A percentile compares a stretch with the other conserved stretches of the same genome.
phyloP scores from a whole-genome alignment of 53 echinoderm and acorn worm genomes.

The Luidia sarsii region DNA sequence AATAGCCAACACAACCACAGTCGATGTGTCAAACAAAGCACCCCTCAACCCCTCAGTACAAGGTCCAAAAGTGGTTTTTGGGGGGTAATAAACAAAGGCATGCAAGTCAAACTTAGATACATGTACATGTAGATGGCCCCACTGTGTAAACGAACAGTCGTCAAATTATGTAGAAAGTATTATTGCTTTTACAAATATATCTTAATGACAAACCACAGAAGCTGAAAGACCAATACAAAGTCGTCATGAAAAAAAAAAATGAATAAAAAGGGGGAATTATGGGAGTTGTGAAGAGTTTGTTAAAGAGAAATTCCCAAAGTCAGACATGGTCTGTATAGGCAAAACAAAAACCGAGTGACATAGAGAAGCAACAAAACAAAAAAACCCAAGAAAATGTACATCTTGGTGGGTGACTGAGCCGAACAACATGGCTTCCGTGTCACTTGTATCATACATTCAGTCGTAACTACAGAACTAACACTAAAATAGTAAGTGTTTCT shows the following conservation, averaged over 20 bases:
- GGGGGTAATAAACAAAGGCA: too few relatives aligned
- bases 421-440: too few relatives aligned
- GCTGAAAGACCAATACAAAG: constrained; percentile 44
- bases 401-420: constrained; percentile 35
- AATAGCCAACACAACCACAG: too few relatives aligned
- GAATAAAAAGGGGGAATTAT: background rate
- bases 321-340: constrained; percentile 56
- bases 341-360: constrained; percentile 45
- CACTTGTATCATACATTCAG: too few relatives aligned
- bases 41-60: too few relatives aligned
- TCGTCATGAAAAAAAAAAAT: background rate
- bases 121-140: background rate
- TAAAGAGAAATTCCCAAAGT: background rate
- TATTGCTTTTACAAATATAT: constrained; percentile 32
- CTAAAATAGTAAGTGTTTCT: too few relatives aligned
- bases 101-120: too few relatives aligned
- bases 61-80: too few relatives aligned
- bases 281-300: background rate
- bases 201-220: constrained; percentile 27
- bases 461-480: too few relatives aligned
- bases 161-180: constrained; percentile 12
- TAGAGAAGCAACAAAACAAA: too few relatives aligned
- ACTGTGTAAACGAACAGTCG: too few relatives aligned
- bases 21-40: too few relatives aligned
- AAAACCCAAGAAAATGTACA: constrained; percentile 43